These are phyloP conservation scores for Calyptomena viridis DNA, from an alignment of 2,113 vertebrate genomes.

Conservation along the genomic window DNA sequence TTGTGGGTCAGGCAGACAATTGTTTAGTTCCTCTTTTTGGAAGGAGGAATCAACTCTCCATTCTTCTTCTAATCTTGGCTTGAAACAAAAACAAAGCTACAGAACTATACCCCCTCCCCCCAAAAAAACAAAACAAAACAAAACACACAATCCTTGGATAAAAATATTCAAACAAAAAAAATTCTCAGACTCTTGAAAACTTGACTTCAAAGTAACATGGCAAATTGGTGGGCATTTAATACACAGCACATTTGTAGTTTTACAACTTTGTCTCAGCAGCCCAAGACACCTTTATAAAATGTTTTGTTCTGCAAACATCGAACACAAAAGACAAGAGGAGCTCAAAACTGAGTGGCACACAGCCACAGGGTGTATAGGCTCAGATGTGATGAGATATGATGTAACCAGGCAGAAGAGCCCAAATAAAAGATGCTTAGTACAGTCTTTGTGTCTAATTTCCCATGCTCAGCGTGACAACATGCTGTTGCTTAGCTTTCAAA, in stretches of 20 bases:
- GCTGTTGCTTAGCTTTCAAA: not conserved
- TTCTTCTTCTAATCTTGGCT: not conserved
- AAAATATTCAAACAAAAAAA: not conserved
- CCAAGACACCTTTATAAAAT: not conserved
- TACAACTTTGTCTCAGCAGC: not conserved
- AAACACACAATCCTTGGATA: not conserved
- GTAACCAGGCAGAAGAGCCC: not conserved
- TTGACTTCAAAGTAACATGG: not conserved
- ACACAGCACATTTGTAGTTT: not conserved
- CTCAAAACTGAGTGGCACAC: not conserved
- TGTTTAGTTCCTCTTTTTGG: not conserved
- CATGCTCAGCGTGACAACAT: not conserved
- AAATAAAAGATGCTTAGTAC: not conserved
- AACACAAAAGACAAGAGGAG: not conserved
- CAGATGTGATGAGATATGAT: not conserved
- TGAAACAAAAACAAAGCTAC: not conserved
- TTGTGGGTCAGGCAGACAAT: not conserved
- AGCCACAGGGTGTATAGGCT: not conserved
- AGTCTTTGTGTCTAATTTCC: not conserved
- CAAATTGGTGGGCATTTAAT: not conserved
- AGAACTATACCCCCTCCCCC: not conserved
- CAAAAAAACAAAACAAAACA: not conserved
- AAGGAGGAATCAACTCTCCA: not conserved
- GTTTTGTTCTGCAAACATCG: not conserved
- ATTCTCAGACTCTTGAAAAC: not conserved